A percentile compares a stretch with the other conserved stretches of the same genome.
These are phyloP conservation scores for Popillia japonica DNA, from an alignment of 1,140 invertebrate species.

Conservation along the genomic window DNA sequence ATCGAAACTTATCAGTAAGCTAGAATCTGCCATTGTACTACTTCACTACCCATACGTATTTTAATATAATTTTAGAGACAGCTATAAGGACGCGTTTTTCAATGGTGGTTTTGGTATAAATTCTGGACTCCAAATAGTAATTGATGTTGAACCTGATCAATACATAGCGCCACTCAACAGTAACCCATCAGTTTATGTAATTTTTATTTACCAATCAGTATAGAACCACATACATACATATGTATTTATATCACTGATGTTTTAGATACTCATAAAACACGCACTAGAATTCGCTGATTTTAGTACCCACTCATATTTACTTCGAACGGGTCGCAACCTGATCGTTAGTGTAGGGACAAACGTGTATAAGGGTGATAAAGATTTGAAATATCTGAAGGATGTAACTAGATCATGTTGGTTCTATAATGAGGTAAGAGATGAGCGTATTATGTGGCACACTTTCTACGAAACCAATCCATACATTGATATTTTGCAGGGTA, in stretches of 20 bases:
- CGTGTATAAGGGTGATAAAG: neutral
- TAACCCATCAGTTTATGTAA: neutral
- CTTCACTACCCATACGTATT: neutral
- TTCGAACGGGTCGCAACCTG: neutral
- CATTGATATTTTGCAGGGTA: slow-evolving; percentile 10
- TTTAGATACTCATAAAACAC: neutral
- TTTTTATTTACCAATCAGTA: neutral
- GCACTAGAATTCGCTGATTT: slow-evolving; percentile 20
- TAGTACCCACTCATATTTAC: neutral
- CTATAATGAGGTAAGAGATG: slow-evolving; percentile 2
- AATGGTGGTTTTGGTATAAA: slow-evolving; percentile 27
- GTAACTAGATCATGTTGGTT: slow-evolving; percentile 32
- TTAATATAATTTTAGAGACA: neutral
- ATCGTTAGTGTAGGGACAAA: neutral
- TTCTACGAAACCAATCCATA: slow-evolving; percentile 4
- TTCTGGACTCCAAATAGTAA: slow-evolving; percentile 2
- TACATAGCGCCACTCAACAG: neutral
- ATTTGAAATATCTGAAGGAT: slow-evolving; percentile 35
- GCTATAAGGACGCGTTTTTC: neutral
- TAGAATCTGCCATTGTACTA: neutral
- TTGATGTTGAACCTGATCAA: slow-evolving; percentile 31
- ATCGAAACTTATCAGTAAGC: neutral
- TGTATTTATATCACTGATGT: neutral
- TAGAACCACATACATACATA: neutral
- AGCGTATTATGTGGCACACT: neutral